These are phyloP conservation scores for Macrophya annulata DNA, from an alignment of 2,888 invertebrate species.

Conservation along the genomic window DNA sequence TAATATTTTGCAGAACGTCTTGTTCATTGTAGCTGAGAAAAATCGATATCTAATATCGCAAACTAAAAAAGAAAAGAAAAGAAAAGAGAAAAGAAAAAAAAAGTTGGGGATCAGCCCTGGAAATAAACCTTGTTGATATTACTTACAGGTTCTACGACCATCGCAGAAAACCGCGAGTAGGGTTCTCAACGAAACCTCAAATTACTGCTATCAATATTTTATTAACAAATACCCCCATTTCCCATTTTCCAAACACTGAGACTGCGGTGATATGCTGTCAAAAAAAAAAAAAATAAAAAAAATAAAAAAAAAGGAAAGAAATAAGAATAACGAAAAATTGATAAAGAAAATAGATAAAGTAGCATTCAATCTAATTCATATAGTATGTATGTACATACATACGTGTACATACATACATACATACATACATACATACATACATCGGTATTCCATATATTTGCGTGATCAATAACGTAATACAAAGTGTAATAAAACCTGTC, in stretches of 20 bases:
- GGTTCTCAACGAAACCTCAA: background rate
- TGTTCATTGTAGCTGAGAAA: background rate
- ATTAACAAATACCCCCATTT: slow-evolving; percentile 10
- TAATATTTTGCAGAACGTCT: background rate
- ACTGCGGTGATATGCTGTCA: slow-evolving; percentile 4
- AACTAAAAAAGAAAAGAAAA: background rate
- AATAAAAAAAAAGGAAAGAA: background rate
- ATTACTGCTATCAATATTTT: slow-evolving; percentile 45
- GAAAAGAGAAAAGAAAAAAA: background rate
- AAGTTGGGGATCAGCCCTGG: background rate
- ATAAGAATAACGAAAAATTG: background rate
- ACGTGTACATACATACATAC: background rate
- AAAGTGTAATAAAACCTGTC: background rate
- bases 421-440: too few relatives aligned
- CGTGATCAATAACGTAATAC: background rate
- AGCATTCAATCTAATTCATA: background rate
- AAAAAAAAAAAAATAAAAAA: background rate
- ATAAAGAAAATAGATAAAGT: background rate
- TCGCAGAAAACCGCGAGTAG: background rate
- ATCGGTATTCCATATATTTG: too few relatives aligned
- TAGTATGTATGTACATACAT: background rate
- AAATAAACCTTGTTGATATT: slow-evolving; percentile 20
- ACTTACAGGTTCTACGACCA: background rate
- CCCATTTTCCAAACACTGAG: background rate
- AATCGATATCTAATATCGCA: background rate